Evolutionary conservation across 2,888 invertebrate genomes (phyloP).

Genomic region (Argynnis bischoffii): DNA sequence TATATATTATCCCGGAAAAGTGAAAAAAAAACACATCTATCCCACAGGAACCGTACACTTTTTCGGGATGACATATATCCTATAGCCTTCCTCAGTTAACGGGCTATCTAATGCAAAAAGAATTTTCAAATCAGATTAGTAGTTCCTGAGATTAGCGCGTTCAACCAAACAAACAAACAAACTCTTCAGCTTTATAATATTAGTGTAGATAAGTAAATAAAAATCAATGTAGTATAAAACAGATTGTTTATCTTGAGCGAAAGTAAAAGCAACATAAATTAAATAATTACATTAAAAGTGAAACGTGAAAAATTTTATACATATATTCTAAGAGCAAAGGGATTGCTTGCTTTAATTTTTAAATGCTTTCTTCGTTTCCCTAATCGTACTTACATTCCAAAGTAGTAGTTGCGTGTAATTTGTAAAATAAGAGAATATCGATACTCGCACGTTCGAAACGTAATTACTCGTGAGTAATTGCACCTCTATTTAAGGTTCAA

Average conservation of each 20-base stretch:
- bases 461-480: slow-evolving; percentile 31
- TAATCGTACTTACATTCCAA: slow-evolving; percentile 17
- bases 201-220: too few relatives aligned
- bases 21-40: too few relatives aligned
- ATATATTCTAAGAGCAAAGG: background rate
- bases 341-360: background rate
- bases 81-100: too few relatives aligned
- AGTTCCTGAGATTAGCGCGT: too few relatives aligned
- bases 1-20: too few relatives aligned
- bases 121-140: too few relatives aligned
- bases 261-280: background rate
- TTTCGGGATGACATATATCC: too few relatives aligned
- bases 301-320: background rate
- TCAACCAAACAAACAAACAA: too few relatives aligned
- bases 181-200: too few relatives aligned
- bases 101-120: too few relatives aligned
- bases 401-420: slow-evolving; percentile 15
- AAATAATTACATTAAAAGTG: background rate
- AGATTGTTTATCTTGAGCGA: background rate
- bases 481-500: slow-evolving; percentile 28
- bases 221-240: too few relatives aligned
- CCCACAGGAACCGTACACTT: too few relatives aligned
- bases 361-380: slow-evolving; percentile 4
- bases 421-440: slow-evolving; percentile 29
- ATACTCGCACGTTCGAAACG: slow-evolving; percentile 25